Conservation (phyloP, 2,888 invertebrate species). For the Polydrusus tereticollis region DNA sequence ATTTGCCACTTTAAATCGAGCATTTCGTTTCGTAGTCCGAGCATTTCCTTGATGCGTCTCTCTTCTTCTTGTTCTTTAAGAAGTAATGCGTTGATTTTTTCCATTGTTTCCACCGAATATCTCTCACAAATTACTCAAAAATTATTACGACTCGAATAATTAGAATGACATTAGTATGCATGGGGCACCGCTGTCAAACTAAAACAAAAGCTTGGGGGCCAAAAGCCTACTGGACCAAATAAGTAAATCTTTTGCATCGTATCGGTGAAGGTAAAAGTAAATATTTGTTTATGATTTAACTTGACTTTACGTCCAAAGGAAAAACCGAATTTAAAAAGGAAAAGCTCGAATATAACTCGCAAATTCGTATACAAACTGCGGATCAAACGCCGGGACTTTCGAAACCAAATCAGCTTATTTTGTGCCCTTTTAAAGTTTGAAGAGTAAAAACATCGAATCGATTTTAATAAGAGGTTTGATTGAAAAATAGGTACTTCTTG, state of each 20-base stretch:
- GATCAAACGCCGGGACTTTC: not conserved
- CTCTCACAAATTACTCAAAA: not conserved
- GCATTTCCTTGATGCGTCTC: not conserved
- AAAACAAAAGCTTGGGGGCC: too few relatives aligned
- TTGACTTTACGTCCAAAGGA: not conserved
- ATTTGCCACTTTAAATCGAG: slow-evolving; percentile 1
- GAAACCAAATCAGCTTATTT: not conserved
- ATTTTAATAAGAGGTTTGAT: not conserved
- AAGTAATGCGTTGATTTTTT: slow-evolving; percentile 2
- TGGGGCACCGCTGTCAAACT: too few relatives aligned
- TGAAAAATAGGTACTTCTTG: not conserved
- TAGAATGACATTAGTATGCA: too few relatives aligned
- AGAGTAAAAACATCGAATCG: not conserved
- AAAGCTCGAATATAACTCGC: not conserved
- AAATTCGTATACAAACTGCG: not conserved
- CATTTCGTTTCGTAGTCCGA: slow-evolving; percentile 7
- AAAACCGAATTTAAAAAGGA: not conserved
- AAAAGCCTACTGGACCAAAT: too few relatives aligned
- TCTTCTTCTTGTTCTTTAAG: slow-evolving; percentile 12
- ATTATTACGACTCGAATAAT: not conserved
- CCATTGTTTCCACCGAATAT: slow-evolving; percentile 3
- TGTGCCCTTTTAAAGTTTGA: not conserved
- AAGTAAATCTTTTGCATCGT: too few relatives aligned
- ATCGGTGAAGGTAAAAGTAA: not conserved
- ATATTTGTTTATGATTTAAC: not conserved